Base-by-base conservation (phyloP, 53 echinoderm and acorn worm genomes). In the Echinometra lucunter region DNA sequence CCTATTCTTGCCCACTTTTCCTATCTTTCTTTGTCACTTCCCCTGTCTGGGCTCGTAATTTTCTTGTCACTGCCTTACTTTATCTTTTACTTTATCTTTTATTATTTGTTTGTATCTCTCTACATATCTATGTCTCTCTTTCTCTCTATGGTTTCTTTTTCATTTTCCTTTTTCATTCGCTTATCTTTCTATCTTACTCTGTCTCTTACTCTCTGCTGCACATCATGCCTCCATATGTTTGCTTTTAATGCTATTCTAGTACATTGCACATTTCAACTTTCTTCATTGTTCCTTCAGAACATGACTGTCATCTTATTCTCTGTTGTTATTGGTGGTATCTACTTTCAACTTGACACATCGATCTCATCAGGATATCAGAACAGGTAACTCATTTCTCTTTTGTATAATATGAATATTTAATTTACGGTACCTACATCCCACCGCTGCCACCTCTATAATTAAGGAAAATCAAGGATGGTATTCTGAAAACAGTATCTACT, bases 291-390 rank as follows among this genome's bases (percentile, higher is more conserved):
- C 57, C 37, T 88, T 0, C 82, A 98, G 98, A 91, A 96, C 12
- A 17, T 97, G 82, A 97, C 95, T 8, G 94, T 97, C 21, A 88
- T 97, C 25, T 45, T 98, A 37, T 96, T 98, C 83, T 96, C 97
- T 83, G 55, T 97, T 25, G 72, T 98, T 35, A 96, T 98, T 15
- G 98, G 98, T 6, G 91, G 91, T 25, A 97, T 98, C 72, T 98
- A 97, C 95, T 98, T 95, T 88, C 96, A 97, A 91, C 88, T 98
- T 10, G 98, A 98, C 95, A 82, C 87, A 10, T 97, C 97, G 0
- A 53, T 94, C n/a, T 89, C 95, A 57, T 96, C 97, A 32, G 98
- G 98, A 8, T 97, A 96, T 63, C 98, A 98, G 70, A 98, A 98
- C 96, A 98, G 98, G 98, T 98, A 91, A 37, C 4, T 88, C 0